A percentile compares a stretch with the other conserved stretches of the same genome.
Evolutionary conservation across 2,113 vertebrate species (phyloP).

Genomic region (Eonycteris spelaea): DNA sequence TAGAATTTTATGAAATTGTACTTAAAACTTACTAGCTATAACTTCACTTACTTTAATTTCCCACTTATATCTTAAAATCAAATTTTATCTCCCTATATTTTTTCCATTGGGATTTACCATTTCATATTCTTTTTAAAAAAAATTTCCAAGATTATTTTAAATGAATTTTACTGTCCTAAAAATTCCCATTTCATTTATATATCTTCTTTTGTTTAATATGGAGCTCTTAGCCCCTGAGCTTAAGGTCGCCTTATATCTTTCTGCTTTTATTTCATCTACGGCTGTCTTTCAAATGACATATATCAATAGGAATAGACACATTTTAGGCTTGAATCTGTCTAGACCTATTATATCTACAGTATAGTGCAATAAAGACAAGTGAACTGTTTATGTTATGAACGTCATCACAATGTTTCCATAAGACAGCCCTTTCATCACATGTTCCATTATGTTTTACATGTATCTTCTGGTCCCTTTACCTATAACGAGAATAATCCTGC

Average conservation of each 20-base stretch:
- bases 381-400: neutral
- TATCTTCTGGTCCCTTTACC: neutral
- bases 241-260: neutral
- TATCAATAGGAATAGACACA: neutral
- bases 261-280: neutral
- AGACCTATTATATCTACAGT: neutral
- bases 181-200: slow-evolving; percentile 2
- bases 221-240: neutral
- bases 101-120: neutral
- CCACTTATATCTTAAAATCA: slow-evolving; percentile 11
- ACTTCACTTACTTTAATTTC: slow-evolving; percentile 41
- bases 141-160: slow-evolving; percentile 29
- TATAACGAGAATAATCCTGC: neutral
- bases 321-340: neutral
- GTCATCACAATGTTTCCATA: neutral
- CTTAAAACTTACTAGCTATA: neutral
- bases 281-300: neutral
- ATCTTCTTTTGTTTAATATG: neutral
- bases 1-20: slow-evolving; percentile 3
- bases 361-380: neutral
- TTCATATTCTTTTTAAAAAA: neutral
- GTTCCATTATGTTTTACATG: neutral
- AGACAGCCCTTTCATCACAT: neutral
- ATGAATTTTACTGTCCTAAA: slow-evolving; percentile 24
- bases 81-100: slow-evolving; percentile 32